Evolutionary conservation across 2,113 vertebrate species (phyloP).

Genomic region (Catagonus wagneri): DNA sequence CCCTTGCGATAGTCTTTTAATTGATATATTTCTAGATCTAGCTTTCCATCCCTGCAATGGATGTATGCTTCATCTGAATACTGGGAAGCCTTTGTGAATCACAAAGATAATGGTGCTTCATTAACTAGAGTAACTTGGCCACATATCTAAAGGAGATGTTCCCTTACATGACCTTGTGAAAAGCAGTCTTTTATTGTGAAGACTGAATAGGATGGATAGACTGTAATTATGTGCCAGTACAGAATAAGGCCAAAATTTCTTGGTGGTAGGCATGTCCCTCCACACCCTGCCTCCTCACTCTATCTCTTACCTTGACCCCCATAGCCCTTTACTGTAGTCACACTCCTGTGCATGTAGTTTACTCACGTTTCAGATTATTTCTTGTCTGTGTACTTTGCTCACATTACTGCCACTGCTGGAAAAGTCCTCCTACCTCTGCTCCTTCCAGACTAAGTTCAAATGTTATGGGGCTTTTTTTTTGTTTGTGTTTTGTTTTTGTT

Average conservation of each 20-base stretch:
- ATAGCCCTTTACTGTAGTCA: not conserved
- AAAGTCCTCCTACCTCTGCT: not conserved
- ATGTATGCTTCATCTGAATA: not conserved
- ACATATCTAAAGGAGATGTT: not conserved
- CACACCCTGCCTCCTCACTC: not conserved
- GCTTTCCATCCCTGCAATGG: not conserved
- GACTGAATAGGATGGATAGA: not conserved
- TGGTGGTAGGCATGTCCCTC: not conserved
- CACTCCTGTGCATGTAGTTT: not conserved
- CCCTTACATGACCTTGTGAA: not conserved
- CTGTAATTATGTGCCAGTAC: not conserved
- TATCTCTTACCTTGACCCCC: not conserved
- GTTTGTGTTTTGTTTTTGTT: too few species aligned
- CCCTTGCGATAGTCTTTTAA: not conserved
- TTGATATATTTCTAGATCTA: not conserved
- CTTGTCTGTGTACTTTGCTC: not conserved
- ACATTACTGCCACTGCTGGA: not conserved
- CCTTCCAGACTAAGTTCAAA: not conserved
- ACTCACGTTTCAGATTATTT: not conserved
- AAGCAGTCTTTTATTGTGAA: not conserved
- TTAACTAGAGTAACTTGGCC: not conserved
- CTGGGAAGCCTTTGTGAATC: conserved; percentile 5
- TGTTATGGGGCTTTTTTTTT: too few species aligned
- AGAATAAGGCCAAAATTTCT: not conserved
- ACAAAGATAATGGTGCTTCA: conserved; percentile 5